Evolutionary conservation across 2,888 invertebrate genomes (phyloP), one percentile per base, ranked within the genome.

Genomic region (Cephus pygmeus): DNA sequence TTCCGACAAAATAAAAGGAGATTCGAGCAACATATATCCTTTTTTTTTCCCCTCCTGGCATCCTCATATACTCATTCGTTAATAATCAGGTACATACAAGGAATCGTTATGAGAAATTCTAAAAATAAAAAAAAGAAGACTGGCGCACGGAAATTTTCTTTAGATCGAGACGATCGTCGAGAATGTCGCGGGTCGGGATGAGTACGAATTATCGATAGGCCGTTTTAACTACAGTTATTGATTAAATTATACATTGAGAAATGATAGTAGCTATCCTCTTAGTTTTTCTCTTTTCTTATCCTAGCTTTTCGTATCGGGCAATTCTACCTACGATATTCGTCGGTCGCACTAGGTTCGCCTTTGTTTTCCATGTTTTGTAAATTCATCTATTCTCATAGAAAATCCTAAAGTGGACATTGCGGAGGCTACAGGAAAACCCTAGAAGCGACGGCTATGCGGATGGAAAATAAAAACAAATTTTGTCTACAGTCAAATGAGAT

Each of bases 201-300:
- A 56, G 82, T 85, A 85, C 81, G 79, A 83, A 82, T 84, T 82
- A 82, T 83, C 79, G 79, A 83, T 84, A 85, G 85, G 85, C 85
- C 85, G 85, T 85, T 84, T 83, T 77, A 82, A 84, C 84, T 85
- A 84, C 84, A 83, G 79, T 84, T 84, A 84, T 56, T 23, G 9
- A 56, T 56, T 56, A 56, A 15, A 23, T 56, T 23, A 56, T 9
- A 56, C 2, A 56, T 15, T 2, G 40, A 23, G 6, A 56, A 56
- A 23, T 1, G 23, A 1, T 56, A 23, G 1, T 23, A 23, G 40
- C 40, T 56, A 23, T 1, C 12, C 40, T 56, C 23, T 23, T 9
- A 15, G 15, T 15, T 56, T 12, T 15, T 23, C 40, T 35, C 3
- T 11, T 35, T 35, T 35, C 35, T 12, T 35, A 35, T 35, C 12